Evolutionary conservation across 1,140 invertebrate species (phyloP), one percentile per base, ranked within the genome.

Genomic region (Drosophila mayri): DNA sequence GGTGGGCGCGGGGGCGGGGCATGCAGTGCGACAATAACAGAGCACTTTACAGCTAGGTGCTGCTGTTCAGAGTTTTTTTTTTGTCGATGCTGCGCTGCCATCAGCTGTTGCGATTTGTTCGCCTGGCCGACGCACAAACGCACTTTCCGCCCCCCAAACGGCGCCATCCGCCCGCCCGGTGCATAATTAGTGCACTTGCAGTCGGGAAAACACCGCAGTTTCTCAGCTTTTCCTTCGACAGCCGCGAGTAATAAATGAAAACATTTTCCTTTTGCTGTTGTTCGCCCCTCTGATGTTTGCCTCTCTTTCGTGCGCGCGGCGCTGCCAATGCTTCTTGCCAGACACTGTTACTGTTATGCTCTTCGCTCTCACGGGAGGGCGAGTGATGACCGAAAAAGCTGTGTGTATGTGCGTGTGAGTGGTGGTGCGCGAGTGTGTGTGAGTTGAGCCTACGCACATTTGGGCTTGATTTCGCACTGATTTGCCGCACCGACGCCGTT

Each of bases 261-360:
- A 88, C 84, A 87, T 84, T 86, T 86, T 86, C 87, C 85, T 80
- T 88, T 73, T 83, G 81, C 64, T 76, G 82, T 64, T 87, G 83
- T 79, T 80, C 81, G 65, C 62, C 62, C 83, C 63, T 32, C 49
- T 14, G 63, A 57, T 80, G 81, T 78, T 80, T 81, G 78, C 76
- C 80, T 85, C 82, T 87, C 84, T 88, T 70, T 88, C 74, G 46
- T 65, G 38, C 81, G 28, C 73, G 43, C 55, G 68, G 63, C 46
- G 30, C 63, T 64, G 63, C 59, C 73, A 65, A 77, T 72, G 74
- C 52, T 62, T 16, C 41, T 54, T 68, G 79, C 52, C 70, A 78
- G 75, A 71, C 79, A 82, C 82, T 87, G 82, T 76, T 87, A 87
- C 83, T 87, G 82, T 82, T 79, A 78, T 82, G 71, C 82, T 86